Base-by-base conservation (phyloP, 2,888 invertebrate species). In the Mythimna lalbum region DNA sequence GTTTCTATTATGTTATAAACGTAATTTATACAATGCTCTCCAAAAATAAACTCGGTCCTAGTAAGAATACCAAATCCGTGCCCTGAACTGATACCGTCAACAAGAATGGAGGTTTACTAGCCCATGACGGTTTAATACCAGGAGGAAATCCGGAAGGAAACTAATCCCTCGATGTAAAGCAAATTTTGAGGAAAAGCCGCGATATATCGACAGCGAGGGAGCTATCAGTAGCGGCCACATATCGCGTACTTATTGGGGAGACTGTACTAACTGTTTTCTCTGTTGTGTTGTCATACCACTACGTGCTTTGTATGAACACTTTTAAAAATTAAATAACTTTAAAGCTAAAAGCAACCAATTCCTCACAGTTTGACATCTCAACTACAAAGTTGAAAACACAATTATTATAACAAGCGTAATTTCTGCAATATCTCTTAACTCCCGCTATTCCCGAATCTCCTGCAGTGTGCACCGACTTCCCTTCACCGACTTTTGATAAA, bases 141-240 rank as follows among this genome's bases (percentile, higher is more conserved):
- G 65, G 47, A 59, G 47, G 43, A 64, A 55, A 43, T 73, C 59
- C 21, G 63, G 59, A 49, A 73, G 63, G 62, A 67, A 74, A 69
- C 61, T 75, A 81, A 84, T 84, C 73, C 73, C 23, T 19, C 61
- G 55, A 59, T 74, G 69, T 56, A 47, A 49, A 53, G 63, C 21
- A 61, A 69, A 55, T 50, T 52, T 64, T 61, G 59, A 33, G 50
- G 69, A 55, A 68, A 71, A 69, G 61, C 64, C 59, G 19, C 69
- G 62, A 57, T 72, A 63, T 72, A 78, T 75, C 69, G 76, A 69
- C 75, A 61, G 73, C 56, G 33, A 53, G 50, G 59, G 47, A 73
- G 33, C 62, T 71, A 71, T 81, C 67, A 60, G 39, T 21, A 43
- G 53, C 43, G 53, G 56, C 60, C 65, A 65, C 43, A 36, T 27